Base-by-base conservation (phyloP, 2,113 vertebrate species). In the Nematolebias whitei region DNA sequence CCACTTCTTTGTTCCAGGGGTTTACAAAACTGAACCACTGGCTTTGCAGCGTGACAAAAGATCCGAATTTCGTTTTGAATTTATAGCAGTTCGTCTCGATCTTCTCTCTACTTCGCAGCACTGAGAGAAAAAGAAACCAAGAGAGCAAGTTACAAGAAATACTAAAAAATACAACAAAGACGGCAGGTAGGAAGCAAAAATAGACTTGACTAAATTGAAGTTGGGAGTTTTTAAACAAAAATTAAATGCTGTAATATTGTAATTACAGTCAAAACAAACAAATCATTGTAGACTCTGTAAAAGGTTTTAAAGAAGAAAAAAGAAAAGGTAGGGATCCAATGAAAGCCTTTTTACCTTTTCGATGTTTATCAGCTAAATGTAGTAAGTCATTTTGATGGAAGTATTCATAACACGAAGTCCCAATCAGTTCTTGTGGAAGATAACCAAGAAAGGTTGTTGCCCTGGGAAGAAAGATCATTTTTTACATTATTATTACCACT, bases 1-100 rank as follows among this genome's bases (percentile, higher is more conserved):
- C 95, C 77, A 96, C 90, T 86, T 97, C 95, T 94, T 96, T 97
- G 93, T 95, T 97, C 95, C 95, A 97, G 0, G 95, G 95, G 84
- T 97, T 97, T 76, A 95, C 91, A 93, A 97, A 97, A 92, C 95
- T 95, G 92, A 96, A 96, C 95, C 95, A 96, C 84, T 95, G 95
- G 88, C 95, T 97, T 90, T 92, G 93, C 59, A 97, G 89, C 40
- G 93, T 95, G 82, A 97, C 88, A 39, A 95, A 97, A 57, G 93
- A 95, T 29, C 95, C 95, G 18, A 92, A 88, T 91, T 96, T 96
- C 14, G 93, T 94, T 93, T 94, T 95, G 83, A 97, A 97, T 84
- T 96, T 96, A 79, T 96, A 96, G 89, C 90, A 92, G 85, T 96
- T 94, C 63, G 95, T 96, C 68, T 94, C 92, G 57, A 96, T 93